A percentile compares a stretch with the other conserved stretches of the same genome.
These are phyloP conservation scores for Eclectus roratus DNA, from an alignment of 2,113 vertebrate species.

Conservation along the genomic window DNA sequence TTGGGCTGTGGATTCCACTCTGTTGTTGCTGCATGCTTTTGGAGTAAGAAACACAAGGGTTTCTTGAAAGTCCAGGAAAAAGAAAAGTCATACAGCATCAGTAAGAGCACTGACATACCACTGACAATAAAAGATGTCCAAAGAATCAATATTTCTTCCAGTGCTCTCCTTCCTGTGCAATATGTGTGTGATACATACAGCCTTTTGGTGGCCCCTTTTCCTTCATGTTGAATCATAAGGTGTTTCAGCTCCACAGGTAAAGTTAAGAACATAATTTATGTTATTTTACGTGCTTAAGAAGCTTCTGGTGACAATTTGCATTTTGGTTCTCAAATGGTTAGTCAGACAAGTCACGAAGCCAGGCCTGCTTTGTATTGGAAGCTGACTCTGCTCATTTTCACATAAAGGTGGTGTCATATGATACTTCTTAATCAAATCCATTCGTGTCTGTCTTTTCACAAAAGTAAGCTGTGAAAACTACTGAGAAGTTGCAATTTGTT, in stretches of 20 bases:
- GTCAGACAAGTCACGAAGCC: not conserved
- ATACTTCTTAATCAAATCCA: not conserved
- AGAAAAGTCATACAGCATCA: not conserved
- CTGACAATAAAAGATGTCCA: not conserved
- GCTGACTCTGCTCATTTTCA: not conserved
- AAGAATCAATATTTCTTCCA: not conserved
- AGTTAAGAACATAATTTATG: not conserved
- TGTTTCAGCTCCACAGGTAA: not conserved
- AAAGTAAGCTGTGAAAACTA: not conserved
- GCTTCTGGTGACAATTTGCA: not conserved
- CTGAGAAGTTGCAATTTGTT: not conserved
- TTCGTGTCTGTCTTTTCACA: not conserved
- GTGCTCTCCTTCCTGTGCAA: not conserved
- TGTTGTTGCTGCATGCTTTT: not conserved
- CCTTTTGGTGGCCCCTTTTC: not conserved
- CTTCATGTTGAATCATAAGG: not conserved
- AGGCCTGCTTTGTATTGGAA: not conserved
- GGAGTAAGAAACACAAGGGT: not conserved
- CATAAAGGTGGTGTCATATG: rapidly evolving
- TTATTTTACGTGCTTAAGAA: not conserved
- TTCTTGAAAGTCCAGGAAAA: not conserved
- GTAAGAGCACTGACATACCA: not conserved
- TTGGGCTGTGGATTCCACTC: not conserved
- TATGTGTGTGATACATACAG: not conserved
- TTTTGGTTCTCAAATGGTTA: not conserved